Evolutionary conservation across 2,888 invertebrate species (phyloP).

Genomic region (Helicoverpa assulta): DNA sequence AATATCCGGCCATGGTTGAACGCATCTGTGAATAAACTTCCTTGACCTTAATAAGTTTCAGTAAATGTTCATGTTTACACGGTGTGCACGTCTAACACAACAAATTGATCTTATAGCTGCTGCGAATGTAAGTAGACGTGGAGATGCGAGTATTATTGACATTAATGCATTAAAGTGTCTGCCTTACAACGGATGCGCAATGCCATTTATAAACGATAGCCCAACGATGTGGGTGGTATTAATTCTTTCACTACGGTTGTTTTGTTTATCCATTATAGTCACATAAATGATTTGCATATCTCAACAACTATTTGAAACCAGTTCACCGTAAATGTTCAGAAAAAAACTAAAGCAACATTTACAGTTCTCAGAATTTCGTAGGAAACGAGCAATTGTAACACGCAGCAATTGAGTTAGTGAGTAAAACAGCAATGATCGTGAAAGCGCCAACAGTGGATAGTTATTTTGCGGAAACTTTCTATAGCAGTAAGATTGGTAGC

Average conservation of each 20-base stretch:
- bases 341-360: constrained; percentile 42
- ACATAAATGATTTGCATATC: constrained; percentile 18
- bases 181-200: constrained; percentile 81
- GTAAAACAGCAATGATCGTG: constrained; percentile 73
- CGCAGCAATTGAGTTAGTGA: constrained; percentile 67
- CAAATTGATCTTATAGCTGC: constrained; percentile 33
- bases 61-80: constrained; percentile 36
- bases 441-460: constrained; percentile 72
- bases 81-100: constrained; percentile 26
- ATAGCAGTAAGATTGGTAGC: constrained; percentile 68
- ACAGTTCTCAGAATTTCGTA: constrained; percentile 53
- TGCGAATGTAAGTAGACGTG: constrained; percentile 61
- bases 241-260: constrained; percentile 62
- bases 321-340: not conserved
- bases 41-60: constrained; percentile 38
- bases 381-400: constrained; percentile 63
- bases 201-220: constrained; percentile 82
- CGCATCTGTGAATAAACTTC: constrained; percentile 35
- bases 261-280: constrained; percentile 44
- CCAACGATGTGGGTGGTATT: constrained; percentile 81
- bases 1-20: constrained; percentile 23
- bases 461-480: constrained; percentile 77
- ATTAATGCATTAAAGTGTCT: constrained; percentile 79
- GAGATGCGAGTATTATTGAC: constrained; percentile 71
- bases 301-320: constrained; percentile 3